Evolutionary conservation across 2,888 invertebrate genomes (phyloP).

Genomic region (Hyppa rectilinea): DNA sequence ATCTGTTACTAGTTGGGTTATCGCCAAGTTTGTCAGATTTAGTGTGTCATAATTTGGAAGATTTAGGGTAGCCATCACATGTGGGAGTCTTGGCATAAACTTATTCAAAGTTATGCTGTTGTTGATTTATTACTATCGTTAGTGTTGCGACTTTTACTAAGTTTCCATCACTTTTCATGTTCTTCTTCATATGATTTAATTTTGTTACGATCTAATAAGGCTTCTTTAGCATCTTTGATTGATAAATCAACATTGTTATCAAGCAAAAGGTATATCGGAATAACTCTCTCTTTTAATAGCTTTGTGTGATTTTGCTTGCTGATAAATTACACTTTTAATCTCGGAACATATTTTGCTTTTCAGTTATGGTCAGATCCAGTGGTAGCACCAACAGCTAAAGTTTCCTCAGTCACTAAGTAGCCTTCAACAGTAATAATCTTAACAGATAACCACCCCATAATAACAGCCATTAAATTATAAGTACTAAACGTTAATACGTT

Average conservation of each 20-base stretch:
- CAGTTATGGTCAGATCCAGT: slow-evolving; percentile 20
- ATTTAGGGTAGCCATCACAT: neutral
- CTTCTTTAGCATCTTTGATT: too few species aligned
- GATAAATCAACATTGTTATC: neutral
- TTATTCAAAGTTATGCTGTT: neutral
- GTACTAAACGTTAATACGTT: slow-evolving; percentile 43
- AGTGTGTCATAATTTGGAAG: neutral
- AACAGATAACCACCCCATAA: slow-evolving; percentile 50
- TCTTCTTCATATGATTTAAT: neutral
- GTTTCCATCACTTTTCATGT: neutral
- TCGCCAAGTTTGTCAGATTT: slow-evolving; percentile 15
- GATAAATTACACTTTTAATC: neutral
- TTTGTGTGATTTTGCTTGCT: neutral
- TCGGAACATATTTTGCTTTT: neutral
- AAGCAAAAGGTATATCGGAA: neutral
- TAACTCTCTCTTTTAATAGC: neutral
- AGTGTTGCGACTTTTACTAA: neutral
- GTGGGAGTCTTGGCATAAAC: neutral
- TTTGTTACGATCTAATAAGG: neutral
- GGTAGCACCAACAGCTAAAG: slow-evolving; percentile 18
- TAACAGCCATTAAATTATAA: slow-evolving; percentile 54
- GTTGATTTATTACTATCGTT: neutral
- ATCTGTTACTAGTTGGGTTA: slow-evolving; percentile 12
- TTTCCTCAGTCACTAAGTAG: slow-evolving; percentile 45
- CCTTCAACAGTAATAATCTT: slow-evolving; percentile 44